Conservation (phyloP, 2,888 invertebrate genomes). For the Ormyrus thymus region DNA sequence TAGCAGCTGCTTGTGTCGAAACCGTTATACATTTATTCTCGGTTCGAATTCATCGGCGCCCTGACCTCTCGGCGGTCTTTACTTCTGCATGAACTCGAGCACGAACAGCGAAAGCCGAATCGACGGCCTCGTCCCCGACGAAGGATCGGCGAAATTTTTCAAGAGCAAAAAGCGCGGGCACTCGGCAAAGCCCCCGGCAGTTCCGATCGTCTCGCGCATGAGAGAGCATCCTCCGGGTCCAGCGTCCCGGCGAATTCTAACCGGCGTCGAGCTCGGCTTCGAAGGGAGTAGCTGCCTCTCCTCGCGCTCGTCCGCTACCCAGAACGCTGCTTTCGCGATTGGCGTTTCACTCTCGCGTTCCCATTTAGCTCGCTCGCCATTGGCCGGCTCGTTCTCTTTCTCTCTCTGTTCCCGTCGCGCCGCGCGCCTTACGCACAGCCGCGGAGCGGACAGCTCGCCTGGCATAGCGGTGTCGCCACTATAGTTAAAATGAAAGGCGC, state of each 20-base stretch:
- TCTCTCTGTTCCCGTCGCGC: slow-evolving; percentile 22
- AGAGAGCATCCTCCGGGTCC: not conserved
- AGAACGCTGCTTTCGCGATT: slow-evolving; percentile 56
- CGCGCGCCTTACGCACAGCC: not conserved
- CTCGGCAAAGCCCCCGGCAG: too few relatives aligned
- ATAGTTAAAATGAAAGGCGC: slow-evolving; percentile 74
- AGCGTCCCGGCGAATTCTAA: slow-evolving; percentile 58
- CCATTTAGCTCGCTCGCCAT: slow-evolving; percentile 69
- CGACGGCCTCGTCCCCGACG: too few relatives aligned
- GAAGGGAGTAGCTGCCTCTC: too few relatives aligned
- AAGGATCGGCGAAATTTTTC: too few relatives aligned
- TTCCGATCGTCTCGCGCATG: too few relatives aligned
- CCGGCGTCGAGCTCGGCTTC: slow-evolving; percentile 16
- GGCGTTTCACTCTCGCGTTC: slow-evolving; percentile 74
- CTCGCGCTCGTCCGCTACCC: slow-evolving; percentile 47
- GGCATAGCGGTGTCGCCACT: slow-evolving; percentile 69
- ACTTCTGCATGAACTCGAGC: too few relatives aligned
- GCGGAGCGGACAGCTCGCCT: slow-evolving; percentile 7
- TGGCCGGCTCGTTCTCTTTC: slow-evolving; percentile 54
- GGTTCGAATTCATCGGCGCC: too few relatives aligned
- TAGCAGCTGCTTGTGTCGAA: too few relatives aligned
- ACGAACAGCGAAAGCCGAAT: too few relatives aligned
- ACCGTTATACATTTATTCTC: too few relatives aligned
- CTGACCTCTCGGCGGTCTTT: too few relatives aligned
- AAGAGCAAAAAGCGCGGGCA: too few relatives aligned